phyloP scores from a whole-genome alignment of 92 coral and sea anemone species.

The Porites lobata region DNA sequence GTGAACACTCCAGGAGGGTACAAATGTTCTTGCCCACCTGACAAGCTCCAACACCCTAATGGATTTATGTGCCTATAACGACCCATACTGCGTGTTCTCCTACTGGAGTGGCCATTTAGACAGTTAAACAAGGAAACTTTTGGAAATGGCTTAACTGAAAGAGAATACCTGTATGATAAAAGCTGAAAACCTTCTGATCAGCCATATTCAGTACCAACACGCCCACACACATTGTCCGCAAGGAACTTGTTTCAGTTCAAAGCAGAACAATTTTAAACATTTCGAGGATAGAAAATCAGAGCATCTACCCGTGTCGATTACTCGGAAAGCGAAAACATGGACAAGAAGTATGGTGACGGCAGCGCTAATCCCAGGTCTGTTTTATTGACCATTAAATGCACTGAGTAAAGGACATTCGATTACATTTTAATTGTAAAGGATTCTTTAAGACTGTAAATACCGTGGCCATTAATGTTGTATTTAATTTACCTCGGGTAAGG shows the following conservation, averaged over 20 bases:
- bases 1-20: conserved; percentile 95
- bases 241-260: background rate
- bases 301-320: background rate
- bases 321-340: background rate
- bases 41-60: conserved; percentile 82
- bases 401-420: background rate
- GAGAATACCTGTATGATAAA: background rate
- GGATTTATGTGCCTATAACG: conserved; percentile 81
- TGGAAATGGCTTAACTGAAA: background rate
- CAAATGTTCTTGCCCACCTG: conserved; percentile 91
- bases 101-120: background rate
- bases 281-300: background rate
- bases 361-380: background rate
- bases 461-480: conserved; percentile 12
- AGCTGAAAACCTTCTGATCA: too few species aligned
- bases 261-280: background rate
- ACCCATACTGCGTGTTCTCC: background rate
- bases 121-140: background rate
- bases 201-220: background rate
- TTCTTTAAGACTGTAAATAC: conserved; percentile 22
- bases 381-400: background rate
- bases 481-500: conserved; percentile 42
- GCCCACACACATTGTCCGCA: background rate
- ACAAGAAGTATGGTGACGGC: background rate
- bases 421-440: conserved; percentile 18